phyloP scores from a whole-genome alignment of 2,888 invertebrate species.

The Ophion obscuratus region DNA sequence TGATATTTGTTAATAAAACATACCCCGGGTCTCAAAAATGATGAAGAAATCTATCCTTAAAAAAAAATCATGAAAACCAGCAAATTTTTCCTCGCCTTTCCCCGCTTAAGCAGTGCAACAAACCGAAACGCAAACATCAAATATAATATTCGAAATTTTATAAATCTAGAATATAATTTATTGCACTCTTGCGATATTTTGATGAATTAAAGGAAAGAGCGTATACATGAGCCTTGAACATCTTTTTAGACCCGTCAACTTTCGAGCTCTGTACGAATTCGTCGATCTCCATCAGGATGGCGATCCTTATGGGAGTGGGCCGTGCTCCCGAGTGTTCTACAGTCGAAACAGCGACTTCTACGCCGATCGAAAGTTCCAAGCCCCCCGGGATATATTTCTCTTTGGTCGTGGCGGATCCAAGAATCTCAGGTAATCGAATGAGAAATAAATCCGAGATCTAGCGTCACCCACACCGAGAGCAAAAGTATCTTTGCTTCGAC shows the following conservation, averaged over 20 bases:
- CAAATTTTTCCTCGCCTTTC: too few relatives aligned
- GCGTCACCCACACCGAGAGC: neutral
- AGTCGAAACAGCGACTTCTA: slow-evolving; percentile 87
- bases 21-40: too few relatives aligned
- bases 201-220: neutral
- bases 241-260: slow-evolving; percentile 90
- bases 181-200: neutral
- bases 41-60: too few relatives aligned
- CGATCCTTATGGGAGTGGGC: slow-evolving; percentile 89
- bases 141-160: neutral
- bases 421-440: slow-evolving; percentile 89
- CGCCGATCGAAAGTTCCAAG: slow-evolving; percentile 91
- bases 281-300: slow-evolving; percentile 95
- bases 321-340: slow-evolving; percentile 91
- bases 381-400: slow-evolving; percentile 93
- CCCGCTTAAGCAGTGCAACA: neutral
- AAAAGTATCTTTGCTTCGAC: neutral
- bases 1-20: too few relatives aligned
- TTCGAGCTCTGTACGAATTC: slow-evolving; percentile 94
- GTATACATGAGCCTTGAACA: neutral
- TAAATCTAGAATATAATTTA: neutral
- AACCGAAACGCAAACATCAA: neutral
- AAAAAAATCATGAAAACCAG: too few relatives aligned
- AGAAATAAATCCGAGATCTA: neutral
- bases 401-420: slow-evolving; percentile 94